Percentiles rank a stretch among this genome's conserved stretches.
Evolutionary conservation across 1,140 invertebrate species (phyloP).

Genomic region (Scylla paramamosain): DNA sequence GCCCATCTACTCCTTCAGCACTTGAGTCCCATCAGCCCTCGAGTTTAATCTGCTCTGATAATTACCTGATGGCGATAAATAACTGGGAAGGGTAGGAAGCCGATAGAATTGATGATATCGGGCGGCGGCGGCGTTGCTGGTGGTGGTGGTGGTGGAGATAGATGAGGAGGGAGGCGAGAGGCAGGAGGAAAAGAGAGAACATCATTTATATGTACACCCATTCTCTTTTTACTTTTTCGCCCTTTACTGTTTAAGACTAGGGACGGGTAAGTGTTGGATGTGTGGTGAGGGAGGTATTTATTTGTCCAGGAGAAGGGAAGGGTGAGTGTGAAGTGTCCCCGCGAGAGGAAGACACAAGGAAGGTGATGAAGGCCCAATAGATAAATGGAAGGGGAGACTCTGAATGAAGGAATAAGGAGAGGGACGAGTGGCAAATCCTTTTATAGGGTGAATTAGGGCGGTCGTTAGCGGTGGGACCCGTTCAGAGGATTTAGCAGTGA

Average conservation of each 20-base stretch:
- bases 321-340: not conserved
- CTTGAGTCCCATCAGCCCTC: not conserved
- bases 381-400: conserved; percentile 7
- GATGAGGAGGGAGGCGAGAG: not conserved
- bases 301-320: not conserved
- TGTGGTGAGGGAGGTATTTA: conserved; percentile 11
- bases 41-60: conserved; percentile 22
- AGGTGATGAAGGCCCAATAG: conserved; percentile 11
- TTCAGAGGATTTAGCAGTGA: not conserved
- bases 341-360: not conserved
- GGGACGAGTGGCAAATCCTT: not conserved
- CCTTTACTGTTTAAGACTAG: not conserved
- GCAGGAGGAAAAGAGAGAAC: not conserved
- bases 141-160: not conserved
- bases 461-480: not conserved
- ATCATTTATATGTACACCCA: not conserved
- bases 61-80: conserved; percentile 4
- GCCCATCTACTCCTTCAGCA: not conserved
- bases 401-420: not conserved
- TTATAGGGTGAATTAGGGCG: conserved; percentile 2
- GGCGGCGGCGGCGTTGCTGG: not conserved
- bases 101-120: not conserved
- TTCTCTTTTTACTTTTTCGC: not conserved
- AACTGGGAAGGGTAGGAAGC: not conserved
- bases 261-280: not conserved